Base-by-base conservation (phyloP, 1,140 invertebrate species). In the Zaprionus africanus region DNA sequence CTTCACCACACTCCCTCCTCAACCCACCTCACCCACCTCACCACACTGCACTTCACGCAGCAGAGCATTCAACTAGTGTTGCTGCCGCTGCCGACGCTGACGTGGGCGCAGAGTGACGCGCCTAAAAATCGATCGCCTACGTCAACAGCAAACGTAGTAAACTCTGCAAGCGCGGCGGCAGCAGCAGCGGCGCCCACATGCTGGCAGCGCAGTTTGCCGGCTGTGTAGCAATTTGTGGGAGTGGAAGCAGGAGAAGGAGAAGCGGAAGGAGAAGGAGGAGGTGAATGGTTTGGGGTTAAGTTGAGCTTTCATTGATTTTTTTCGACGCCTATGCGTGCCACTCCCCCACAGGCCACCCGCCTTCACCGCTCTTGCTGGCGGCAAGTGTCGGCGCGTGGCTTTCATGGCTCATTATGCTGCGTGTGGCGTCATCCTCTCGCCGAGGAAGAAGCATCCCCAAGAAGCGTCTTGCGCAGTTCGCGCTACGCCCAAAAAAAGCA, bases 71-170 rank as follows among this genome's bases (percentile, higher is more conserved):
- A 75, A 75, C 72, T 75, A 65, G 63, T 65, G 63, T 65, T 65
- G 41, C 36, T 43, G 67, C 34, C 13, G 28, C 17, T 46, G 70
- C 13, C 1, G 34, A 7, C 2, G 36, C 15, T 15, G 53, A 38
- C 36, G 68, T 83, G 81, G 67, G 63, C 36, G 67, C 22, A 34
- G 28, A 43, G 65, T 31, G 61, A 75, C 58, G 74, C 31, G 57
- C 71, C 57, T 38, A 60, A 83, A 75, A 88, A 87, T 87, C 83
- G 83, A 87, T 87, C 86, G 86, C 86, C 85, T 90, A 90, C 85
- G 85, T 90, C 85, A 90, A 90, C 85, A 90, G 81, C 68, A 84
- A 87, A 81, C 85, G 85, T 87, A 87, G 82, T 90, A 87, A 81
- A 78, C 82, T 83, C 73, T 78, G 76, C 71, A 2, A 15, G 58